Evolutionary conservation across 2,888 invertebrate species (phyloP), one percentile per base, ranked within the genome.

Genomic region (Parnassius apollo): DNA sequence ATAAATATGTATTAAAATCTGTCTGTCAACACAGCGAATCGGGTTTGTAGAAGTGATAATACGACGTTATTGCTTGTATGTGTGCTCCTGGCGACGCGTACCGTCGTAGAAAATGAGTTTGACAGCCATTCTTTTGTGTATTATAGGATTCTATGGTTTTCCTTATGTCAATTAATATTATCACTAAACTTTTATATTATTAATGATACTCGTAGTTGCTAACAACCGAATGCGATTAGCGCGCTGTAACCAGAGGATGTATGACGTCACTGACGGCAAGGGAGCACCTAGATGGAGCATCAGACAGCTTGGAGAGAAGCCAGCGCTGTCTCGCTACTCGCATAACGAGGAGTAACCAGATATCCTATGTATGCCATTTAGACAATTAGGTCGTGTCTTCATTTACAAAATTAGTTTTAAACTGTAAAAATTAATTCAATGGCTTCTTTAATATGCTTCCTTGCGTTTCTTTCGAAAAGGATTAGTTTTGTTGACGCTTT

Each of bases 301-400:
- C 56, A 57, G 64, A 57, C 59, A 59, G 59, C 46, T 60, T 64
- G 64, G 64, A 59, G 42, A 25, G 45, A 12, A 59, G 64, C 64
- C 64, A 64, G 59, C 56, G 49, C 51, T 50, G 64, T 64, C 64
- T 59, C 56, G 42, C 51, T 22, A 53, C 48, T 57, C 42, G 52
- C 49, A 44, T 55, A 49, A 46, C 46, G 18, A 49, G 45, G 44
- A 46, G 59, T 64, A 64, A 60, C 59, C 59, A 53, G 57, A 57
- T 59, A 62, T 35, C 59, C 55, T 57, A 60, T 64, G 59, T 64
- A 52, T 42, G 35, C 22, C 51, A 42, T 44, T n/a, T 11, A 59
- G 52, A 75, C 76, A 79, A 75, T 75, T 77, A 69, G 72, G 74
- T 75, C 73, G 65, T 74, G 73, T 76, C 81, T 81, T 78, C 70